Evolutionary conservation across 2,797 vertebrate species (phyloP).

Genomic region (Sebastes hubbsi): DNA sequence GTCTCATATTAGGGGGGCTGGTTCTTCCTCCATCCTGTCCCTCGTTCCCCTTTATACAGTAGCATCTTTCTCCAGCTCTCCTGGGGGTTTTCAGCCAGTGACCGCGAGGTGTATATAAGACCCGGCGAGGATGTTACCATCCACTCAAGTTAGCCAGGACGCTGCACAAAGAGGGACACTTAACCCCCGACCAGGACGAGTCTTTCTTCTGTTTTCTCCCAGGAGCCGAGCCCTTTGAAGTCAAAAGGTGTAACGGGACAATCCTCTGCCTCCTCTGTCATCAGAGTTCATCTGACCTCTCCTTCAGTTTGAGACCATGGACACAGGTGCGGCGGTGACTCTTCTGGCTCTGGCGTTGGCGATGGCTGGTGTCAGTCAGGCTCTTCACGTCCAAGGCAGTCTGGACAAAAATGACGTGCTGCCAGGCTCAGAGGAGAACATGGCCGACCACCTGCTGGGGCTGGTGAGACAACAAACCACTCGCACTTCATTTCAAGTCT

Average conservation of each 20-base stretch:
- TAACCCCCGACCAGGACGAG: background rate
- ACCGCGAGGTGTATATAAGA: conserved; percentile 68
- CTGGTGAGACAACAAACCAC: conserved; percentile 72
- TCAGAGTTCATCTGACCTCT: conserved; percentile 8
- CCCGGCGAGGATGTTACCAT: background rate
- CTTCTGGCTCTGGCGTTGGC: conserved; percentile 74
- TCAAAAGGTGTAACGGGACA: background rate
- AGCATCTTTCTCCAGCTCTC: conserved; percentile 49
- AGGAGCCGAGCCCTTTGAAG: background rate
- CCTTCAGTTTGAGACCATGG: conserved; percentile 63
- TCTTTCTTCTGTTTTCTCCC: background rate
- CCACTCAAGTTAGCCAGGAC: conserved; percentile 24
- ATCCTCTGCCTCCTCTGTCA: background rate
- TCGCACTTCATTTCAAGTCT: background rate
- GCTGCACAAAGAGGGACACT: conserved; percentile 1
- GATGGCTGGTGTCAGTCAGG: conserved; percentile 70
- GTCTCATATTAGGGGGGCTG: conserved; percentile 45
- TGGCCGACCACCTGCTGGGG: conserved; percentile 59
- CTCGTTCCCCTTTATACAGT: conserved; percentile 34
- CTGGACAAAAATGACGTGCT: conserved; percentile 58
- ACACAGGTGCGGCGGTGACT: conserved; percentile 68
- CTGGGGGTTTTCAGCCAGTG: conserved; percentile 1
- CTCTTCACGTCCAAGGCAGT: conserved; percentile 68
- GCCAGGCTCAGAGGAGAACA: conserved; percentile 63
- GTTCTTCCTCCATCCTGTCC: conserved; percentile 52